These are phyloP conservation scores for Sepioteuthis lessoniana DNA, from an alignment of 2,888 invertebrate genomes.

Conservation along the genomic window DNA sequence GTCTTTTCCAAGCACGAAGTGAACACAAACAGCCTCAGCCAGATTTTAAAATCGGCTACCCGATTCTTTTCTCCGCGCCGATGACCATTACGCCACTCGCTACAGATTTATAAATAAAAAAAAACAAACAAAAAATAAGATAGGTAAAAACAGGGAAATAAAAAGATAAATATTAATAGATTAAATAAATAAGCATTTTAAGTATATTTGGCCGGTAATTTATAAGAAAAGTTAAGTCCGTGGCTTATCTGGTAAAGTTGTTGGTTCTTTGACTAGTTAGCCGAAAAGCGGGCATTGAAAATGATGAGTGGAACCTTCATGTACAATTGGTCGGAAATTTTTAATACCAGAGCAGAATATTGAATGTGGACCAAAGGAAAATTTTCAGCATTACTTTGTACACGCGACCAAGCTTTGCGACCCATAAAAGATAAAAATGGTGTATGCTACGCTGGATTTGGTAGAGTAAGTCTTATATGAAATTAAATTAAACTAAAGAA, in stretches of 20 bases:
- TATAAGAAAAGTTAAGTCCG: background rate
- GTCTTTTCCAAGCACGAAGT: too few relatives aligned
- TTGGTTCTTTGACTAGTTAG: background rate
- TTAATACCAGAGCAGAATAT: too few relatives aligned
- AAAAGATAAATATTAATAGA: too few relatives aligned
- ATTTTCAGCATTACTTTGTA: background rate
- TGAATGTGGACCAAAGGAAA: too few relatives aligned
- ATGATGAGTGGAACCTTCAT: background rate
- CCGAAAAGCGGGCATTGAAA: background rate
- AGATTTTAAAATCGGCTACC: too few relatives aligned
- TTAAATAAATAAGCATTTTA: background rate
- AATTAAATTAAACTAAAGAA: background rate
- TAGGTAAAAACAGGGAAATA: too few relatives aligned
- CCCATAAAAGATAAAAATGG: background rate
- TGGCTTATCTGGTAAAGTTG: background rate
- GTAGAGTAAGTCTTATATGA: background rate
- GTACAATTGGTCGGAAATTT: background rate
- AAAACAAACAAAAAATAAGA: too few relatives aligned
- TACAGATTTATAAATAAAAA: too few relatives aligned
- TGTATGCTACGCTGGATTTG: background rate
- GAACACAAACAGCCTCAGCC: too few relatives aligned
- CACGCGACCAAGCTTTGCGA: background rate
- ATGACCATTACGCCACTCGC: too few relatives aligned
- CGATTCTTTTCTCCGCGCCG: too few relatives aligned
- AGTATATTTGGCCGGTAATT: background rate